A percentile compares a stretch with the other conserved stretches of the same genome.
These are phyloP conservation scores for Schlechtendalia chinensis DNA, from an alignment of 1,140 invertebrate species.

Conservation along the genomic window DNA sequence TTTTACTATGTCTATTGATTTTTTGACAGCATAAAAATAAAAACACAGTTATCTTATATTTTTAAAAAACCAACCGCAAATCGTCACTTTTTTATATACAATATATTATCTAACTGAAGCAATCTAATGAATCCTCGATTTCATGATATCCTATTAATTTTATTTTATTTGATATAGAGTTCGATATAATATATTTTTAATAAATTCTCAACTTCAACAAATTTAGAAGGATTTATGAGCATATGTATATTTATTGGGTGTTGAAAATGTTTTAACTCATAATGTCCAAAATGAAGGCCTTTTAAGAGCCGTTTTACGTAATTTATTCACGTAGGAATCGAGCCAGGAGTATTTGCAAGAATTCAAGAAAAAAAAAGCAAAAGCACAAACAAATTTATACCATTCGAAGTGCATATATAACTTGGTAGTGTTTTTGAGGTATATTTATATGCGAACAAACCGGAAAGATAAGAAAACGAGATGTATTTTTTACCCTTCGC, in stretches of 20 bases:
- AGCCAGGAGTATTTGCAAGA: constrained; percentile 21
- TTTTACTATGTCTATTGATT: no score
- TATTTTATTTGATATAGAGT: no score
- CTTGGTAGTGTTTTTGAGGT: constrained; percentile 39
- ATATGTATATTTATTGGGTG: neutral
- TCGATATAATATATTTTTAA: no score
- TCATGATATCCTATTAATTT: no score
- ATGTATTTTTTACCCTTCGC: constrained; percentile 37
- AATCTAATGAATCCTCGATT: no score
- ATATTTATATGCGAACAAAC: constrained; percentile 38
- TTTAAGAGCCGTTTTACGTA: constrained; percentile 26
- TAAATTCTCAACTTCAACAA: no score
- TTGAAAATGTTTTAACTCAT: constrained; percentile 21
- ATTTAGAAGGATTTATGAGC: neutral
- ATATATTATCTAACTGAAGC: no score
- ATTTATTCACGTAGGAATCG: constrained; percentile 42
- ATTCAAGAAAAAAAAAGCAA: constrained; percentile 16
- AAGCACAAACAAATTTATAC: constrained; percentile 39
- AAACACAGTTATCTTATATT: no score
- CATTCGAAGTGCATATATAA: constrained; percentile 38
- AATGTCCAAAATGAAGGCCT: constrained; percentile 9
- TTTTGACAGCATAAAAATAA: no score
- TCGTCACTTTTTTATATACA: no score
- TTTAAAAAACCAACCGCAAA: no score
- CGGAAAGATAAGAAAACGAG: constrained; percentile 45